A percentile compares a stretch with the other conserved stretches of the same genome.
These are phyloP conservation scores for Limosa lapponica DNA, from an alignment of 2,797 vertebrate species.

Conservation along the genomic window DNA sequence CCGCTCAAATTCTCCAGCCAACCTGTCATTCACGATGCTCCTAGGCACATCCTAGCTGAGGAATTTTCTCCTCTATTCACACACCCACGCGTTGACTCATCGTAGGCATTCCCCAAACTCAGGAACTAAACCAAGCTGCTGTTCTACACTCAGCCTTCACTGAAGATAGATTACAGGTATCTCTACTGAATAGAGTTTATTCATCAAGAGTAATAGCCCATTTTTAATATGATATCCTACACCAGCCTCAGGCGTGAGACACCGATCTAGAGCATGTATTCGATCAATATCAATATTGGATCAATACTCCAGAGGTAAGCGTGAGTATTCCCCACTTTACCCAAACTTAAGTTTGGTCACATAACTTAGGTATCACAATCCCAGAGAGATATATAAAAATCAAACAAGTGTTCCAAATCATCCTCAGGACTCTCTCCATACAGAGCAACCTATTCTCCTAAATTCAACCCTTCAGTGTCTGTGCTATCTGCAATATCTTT, in stretches of 20 bases:
- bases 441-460: not conserved
- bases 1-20: not conserved
- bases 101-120: not conserved
- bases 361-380: not conserved
- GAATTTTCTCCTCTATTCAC: not conserved
- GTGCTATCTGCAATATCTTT: not conserved
- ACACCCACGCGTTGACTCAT: not conserved
- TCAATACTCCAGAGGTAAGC: not conserved
- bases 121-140: not conserved
- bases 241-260: not conserved
- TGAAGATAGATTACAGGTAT: not conserved
- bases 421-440: not conserved
- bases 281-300: too few species aligned
- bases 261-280: not conserved
- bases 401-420: not conserved
- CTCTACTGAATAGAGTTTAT: not conserved
- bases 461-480: not conserved
- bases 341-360: not conserved
- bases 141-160: not conserved
- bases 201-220: not conserved
- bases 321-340: not conserved
- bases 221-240: not conserved
- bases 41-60: not conserved
- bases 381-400: not conserved
- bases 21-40: not conserved